Evolutionary conservation across 1,140 invertebrate species (phyloP), one percentile per base, ranked within the genome.

Genomic region (Anadara kagoshimensis): DNA sequence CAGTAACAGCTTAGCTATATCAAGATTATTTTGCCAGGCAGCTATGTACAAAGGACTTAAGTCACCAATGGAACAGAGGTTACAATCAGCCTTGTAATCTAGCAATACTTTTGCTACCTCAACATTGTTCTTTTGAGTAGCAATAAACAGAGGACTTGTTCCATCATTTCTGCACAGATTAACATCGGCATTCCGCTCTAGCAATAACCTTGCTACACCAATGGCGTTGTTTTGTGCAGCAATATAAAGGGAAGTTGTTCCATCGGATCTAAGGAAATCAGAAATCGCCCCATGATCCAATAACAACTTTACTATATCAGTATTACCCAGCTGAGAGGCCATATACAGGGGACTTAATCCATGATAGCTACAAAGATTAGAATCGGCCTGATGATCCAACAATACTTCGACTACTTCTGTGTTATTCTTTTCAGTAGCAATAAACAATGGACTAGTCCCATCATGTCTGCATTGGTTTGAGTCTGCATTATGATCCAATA

Each of bases 121-220:
- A 29, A 41, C 47, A 29, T 43, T 24, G 12, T n/a, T 64, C 26
- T 44, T 69, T 62, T 69, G 67, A 44, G 54, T 45, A 56, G 77
- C 77, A 57, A 68, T 72, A 29, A 73, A 73, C 16, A 78, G 53
- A 18, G 77, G 77, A 14, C 57, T 73, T 29, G 69, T 65, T 0
- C 73, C 69, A 0, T 75, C 73, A 1, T 59, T 14, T n/a, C 75
- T 73, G 22, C 1, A 8, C 36, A 36, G 36, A 54, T 78, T 73
- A 7, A 36, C 26, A 45, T 75, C 47, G 12, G 73, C 73, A 7
- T 53, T 44, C 44, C 43, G 51, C 45, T 64, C 69, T 20, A 78
- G 24, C 20, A 78, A 44, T 16, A 53, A 20, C 44, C 66, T 44
- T 2, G 69, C 69, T 14, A 78, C 59, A 18, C 5, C 14, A 0